These are phyloP conservation scores for Anarhynchus alexandrinus DNA, from an alignment of 2,113 vertebrate genomes.

Conservation along the genomic window DNA sequence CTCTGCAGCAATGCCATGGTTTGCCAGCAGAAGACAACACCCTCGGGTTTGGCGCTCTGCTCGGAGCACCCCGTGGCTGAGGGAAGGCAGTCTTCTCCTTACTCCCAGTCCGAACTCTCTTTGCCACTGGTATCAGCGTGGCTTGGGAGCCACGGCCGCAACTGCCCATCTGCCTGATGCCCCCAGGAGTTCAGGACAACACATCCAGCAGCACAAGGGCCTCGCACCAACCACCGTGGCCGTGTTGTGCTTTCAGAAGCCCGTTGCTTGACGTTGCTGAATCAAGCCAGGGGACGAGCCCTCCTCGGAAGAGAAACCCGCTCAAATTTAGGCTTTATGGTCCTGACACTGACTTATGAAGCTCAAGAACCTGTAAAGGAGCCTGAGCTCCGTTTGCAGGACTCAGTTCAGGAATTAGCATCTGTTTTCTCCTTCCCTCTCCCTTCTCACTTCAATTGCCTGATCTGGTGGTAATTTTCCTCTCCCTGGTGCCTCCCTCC, in stretches of 20 bases:
- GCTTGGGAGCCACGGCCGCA: rapidly evolving
- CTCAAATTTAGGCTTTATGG: not conserved
- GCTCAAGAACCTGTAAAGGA: not conserved
- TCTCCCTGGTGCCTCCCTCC: not conserved
- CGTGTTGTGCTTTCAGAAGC: not conserved
- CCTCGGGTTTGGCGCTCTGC: not conserved
- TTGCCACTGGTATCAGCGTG: not conserved
- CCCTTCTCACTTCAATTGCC: not conserved
- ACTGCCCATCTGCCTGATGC: not conserved
- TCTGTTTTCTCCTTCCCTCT: not conserved
- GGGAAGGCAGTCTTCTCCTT: not conserved
- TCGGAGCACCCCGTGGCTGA: not conserved
- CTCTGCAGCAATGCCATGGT: not conserved
- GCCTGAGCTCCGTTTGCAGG: not conserved
- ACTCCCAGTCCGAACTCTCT: not conserved
- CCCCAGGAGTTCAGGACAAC: not conserved
- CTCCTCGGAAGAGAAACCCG: not conserved
- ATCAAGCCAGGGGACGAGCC: not conserved
- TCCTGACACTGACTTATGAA: not conserved
- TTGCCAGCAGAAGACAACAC: not conserved
- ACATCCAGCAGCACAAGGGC: not conserved
- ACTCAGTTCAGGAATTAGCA: not conserved
- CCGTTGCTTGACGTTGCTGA: not conserved
- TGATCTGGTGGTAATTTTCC: not conserved
- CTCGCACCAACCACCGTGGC: not conserved